Percentiles rank a stretch among this genome's conserved stretches.
Conservation (phyloP, 1,140 invertebrate genomes). For the Lithobius niger region DNA sequence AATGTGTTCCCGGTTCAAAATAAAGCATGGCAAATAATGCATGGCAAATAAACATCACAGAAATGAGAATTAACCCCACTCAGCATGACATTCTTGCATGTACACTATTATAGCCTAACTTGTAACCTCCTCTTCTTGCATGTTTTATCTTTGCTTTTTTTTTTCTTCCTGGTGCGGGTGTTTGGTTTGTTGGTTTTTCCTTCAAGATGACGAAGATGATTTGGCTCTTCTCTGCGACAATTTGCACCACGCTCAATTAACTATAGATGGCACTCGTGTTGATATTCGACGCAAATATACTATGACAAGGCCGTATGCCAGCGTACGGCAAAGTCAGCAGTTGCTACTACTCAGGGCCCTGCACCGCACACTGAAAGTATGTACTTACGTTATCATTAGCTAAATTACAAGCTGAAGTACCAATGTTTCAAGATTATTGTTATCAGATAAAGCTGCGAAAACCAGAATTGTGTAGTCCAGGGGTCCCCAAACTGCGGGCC, state of each 20-base stretch:
- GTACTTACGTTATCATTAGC: no score
- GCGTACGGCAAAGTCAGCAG: neutral
- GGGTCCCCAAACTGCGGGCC: no score
- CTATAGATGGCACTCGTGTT: conserved; percentile 3
- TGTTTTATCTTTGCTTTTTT: neutral
- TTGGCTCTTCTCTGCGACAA: neutral
- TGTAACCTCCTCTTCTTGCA: neutral
- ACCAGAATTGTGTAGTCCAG: no score
- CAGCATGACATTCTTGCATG: no score
- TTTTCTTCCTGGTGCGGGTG: neutral
- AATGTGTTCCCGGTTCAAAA: no score
- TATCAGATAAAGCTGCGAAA: no score
- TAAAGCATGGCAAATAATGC: no score
- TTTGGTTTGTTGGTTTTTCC: neutral
- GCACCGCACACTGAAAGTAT: neutral
- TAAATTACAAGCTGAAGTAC: no score
- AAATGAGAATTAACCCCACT: no score
- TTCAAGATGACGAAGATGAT: neutral
- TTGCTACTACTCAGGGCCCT: neutral
- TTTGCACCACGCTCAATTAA: conserved; percentile 1
- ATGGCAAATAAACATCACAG: no score
- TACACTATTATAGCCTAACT: no score
- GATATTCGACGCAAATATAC: neutral
- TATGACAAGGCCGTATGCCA: neutral
- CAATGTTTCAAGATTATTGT: no score